Percentiles rank a stretch among this genome's conserved stretches.
Evolutionary conservation across 2,113 vertebrate genomes (phyloP).

Genomic region (Octodon degus): DNA sequence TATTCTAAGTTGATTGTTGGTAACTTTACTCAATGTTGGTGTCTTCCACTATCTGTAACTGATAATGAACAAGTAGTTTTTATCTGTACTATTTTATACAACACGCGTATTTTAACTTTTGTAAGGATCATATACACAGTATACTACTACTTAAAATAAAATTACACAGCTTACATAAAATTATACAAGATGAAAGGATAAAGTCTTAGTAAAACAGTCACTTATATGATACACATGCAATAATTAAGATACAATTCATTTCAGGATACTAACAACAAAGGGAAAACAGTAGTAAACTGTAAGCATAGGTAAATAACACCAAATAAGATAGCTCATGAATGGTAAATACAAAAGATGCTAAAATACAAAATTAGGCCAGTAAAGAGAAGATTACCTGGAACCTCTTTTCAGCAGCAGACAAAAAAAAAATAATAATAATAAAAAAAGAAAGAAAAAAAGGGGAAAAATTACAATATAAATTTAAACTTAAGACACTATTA

Average conservation of each 20-base stretch:
- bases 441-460: constrained; percentile 77
- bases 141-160: constrained; percentile 48
- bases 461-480: constrained; percentile 84
- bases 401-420: constrained; percentile 94
- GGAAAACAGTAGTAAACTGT: constrained; percentile 11
- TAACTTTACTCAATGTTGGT: constrained; percentile 38
- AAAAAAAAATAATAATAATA: constrained; percentile 78
- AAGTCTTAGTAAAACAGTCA: constrained; percentile 27
- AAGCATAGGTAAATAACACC: constrained; percentile 17
- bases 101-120: constrained; percentile 46
- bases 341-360: constrained; percentile 68
- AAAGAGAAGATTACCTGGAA: constrained; percentile 93
- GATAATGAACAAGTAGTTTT: neutral
- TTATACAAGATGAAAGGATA: constrained; percentile 12
- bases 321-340: constrained; percentile 76
- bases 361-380: constrained; percentile 69
- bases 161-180: constrained; percentile 29
- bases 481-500: constrained; percentile 64
- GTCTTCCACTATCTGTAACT: constrained; percentile 14
- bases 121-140: neutral
- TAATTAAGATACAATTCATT: constrained; percentile 29
- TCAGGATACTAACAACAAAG: constrained; percentile 32
- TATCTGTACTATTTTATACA: neutral
- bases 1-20: constrained; percentile 9
- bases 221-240: neutral